These are phyloP conservation scores for Pelobates fuscus DNA, from an alignment of 2,113 vertebrate genomes.

Conservation along the genomic window DNA sequence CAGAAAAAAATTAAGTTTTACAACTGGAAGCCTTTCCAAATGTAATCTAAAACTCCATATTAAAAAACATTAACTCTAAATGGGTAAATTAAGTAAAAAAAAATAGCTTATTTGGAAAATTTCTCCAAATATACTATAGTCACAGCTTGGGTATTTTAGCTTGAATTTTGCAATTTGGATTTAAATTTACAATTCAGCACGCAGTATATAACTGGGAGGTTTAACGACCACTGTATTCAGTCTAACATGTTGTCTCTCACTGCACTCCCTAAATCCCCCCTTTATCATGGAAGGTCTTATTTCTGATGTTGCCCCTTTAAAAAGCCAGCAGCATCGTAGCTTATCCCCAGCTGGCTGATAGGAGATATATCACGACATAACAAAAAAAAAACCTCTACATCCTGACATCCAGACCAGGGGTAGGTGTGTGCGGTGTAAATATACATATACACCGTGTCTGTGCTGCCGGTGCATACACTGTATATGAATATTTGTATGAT, in stretches of 20 bases:
- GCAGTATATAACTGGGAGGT: too few species aligned
- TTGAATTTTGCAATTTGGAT: too few species aligned
- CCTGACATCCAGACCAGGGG: constrained; percentile 33
- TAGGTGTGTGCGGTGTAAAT: constrained; percentile 54
- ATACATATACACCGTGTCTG: neutral
- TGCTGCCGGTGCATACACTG: neutral
- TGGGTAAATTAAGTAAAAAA: too few species aligned
- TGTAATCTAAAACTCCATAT: too few species aligned
- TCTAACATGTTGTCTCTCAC: constrained; percentile 8
- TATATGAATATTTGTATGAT: neutral
- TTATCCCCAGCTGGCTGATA: constrained; percentile 39
- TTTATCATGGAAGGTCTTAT: neutral
- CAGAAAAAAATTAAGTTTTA: too few species aligned
- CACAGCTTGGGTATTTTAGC: too few species aligned
- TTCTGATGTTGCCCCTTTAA: constrained; percentile 24
- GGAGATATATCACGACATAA: constrained; percentile 26
- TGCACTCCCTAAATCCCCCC: constrained; percentile 18
- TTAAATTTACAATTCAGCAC: too few species aligned
- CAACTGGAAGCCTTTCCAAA: too few species aligned
- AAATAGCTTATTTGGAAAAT: too few species aligned
- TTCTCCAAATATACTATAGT: too few species aligned
- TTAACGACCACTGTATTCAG: too few species aligned
- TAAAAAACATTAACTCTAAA: too few species aligned
- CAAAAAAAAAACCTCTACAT: neutral
- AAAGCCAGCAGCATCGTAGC: constrained; percentile 36